Conservation (phyloP, 2,888 invertebrate species). For the Phytoseiulus persimilis region DNA sequence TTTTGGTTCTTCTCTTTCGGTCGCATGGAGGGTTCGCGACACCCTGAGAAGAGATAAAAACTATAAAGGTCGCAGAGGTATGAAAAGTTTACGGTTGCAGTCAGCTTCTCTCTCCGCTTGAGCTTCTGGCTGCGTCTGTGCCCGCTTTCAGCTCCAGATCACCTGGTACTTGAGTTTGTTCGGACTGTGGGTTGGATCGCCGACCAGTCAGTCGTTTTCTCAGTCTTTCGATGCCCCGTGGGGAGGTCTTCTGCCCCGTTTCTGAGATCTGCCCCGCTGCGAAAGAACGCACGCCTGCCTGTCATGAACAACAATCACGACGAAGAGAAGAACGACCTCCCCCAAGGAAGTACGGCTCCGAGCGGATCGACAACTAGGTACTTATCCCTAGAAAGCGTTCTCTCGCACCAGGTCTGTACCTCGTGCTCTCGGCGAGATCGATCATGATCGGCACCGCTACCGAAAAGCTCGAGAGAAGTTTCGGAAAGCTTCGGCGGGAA, state of each 20-base stretch:
- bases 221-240: neutral
- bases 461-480: too few relatives aligned
- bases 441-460: too few relatives aligned
- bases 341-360: neutral
- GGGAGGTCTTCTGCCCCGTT: conserved; percentile 11
- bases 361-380: neutral
- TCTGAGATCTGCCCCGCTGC: conserved; percentile 30
- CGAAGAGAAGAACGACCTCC: neutral
- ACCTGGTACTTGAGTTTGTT: neutral
- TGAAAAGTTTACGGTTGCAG: neutral
- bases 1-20: neutral
- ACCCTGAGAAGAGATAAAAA: neutral
- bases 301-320: neutral
- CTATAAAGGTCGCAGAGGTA: neutral
- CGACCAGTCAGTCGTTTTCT: neutral
- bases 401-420: too few relatives aligned
- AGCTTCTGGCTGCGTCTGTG: neutral
- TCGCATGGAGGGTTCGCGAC: neutral
- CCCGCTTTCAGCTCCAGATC: neutral
- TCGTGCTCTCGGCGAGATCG: too few relatives aligned
- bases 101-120: neutral
- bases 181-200: neutral
- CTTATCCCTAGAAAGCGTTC: neutral
- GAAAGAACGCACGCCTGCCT: conserved; percentile 23
- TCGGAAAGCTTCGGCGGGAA: too few relatives aligned